Evolutionary conservation across 1,140 invertebrate species (phyloP).

Genomic region (Oncopodura yosiiana): DNA sequence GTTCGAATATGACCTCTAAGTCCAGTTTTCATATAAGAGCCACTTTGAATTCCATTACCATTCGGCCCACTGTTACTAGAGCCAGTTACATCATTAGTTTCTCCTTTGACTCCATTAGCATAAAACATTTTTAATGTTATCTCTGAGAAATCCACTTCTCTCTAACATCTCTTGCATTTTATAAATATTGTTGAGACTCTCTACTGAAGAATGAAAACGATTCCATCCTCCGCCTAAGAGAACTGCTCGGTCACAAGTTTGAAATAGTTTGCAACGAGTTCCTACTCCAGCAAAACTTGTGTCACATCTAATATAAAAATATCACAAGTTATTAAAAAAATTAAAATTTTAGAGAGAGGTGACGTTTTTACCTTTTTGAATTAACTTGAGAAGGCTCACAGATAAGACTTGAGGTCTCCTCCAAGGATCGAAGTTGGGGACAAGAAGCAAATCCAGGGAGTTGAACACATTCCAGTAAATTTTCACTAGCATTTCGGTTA

Average conservation of each 20-base stretch:
- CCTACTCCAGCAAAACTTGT: conserved; percentile 41
- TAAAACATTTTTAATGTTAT: conserved; percentile 49
- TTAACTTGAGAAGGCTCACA: conserved; percentile 46
- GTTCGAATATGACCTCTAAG: conserved; percentile 45
- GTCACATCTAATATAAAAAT: conserved; percentile 37
- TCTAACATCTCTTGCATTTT: conserved; percentile 43
- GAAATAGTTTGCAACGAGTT: conserved; percentile 44
- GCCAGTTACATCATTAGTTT: background rate
- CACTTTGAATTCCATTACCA: conserved; percentile 37
- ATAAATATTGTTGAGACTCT: conserved; percentile 40
- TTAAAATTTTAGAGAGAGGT: background rate
- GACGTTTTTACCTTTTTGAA: conserved; percentile 38
- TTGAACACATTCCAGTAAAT: conserved; percentile 31
- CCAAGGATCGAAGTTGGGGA: conserved; percentile 39
- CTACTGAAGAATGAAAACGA: conserved; percentile 39
- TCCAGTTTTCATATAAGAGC: conserved; percentile 45
- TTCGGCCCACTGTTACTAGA: background rate
- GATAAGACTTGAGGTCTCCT: conserved; percentile 40
- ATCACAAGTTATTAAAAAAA: background rate
- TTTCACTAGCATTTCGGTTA: background rate
- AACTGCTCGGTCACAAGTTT: conserved; percentile 48
- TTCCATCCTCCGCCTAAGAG: conserved; percentile 50
- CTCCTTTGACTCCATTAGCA: conserved; percentile 42
- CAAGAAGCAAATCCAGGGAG: conserved; percentile 41
- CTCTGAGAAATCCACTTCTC: conserved; percentile 43